Evolutionary conservation across 2,888 invertebrate genomes (phyloP).

Genomic region (Sinotaia quadrata): DNA sequence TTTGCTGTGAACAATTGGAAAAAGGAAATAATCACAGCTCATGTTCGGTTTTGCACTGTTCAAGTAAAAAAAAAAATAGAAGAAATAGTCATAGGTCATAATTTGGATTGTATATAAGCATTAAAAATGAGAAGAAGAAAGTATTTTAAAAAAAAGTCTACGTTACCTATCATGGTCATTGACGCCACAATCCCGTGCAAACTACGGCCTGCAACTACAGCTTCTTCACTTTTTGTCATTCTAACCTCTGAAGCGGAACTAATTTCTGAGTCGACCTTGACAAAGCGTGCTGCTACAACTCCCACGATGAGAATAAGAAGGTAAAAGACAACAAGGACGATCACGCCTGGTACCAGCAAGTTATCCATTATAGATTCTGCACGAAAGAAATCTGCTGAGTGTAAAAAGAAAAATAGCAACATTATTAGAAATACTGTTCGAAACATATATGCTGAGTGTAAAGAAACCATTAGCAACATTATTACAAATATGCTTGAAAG

Average conservation of each 20-base stretch:
- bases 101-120: too few relatives aligned
- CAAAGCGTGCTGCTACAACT: constrained; percentile 40
- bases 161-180: constrained; percentile 55
- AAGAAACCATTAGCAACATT: not conserved
- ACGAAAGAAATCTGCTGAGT: not conserved
- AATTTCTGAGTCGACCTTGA: constrained; percentile 30
- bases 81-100: too few relatives aligned
- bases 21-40: too few relatives aligned
- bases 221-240: constrained; percentile 35
- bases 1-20: too few relatives aligned
- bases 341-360: constrained; percentile 38
- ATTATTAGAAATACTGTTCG: not conserved
- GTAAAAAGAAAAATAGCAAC: not conserved
- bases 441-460: not conserved
- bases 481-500: not conserved
- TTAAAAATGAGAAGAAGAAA: too few relatives aligned
- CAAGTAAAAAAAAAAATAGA: too few relatives aligned
- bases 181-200: constrained; percentile 45
- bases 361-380: constrained; percentile 11
- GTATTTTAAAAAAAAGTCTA: too few relatives aligned
- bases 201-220: constrained; percentile 47
- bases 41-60: too few relatives aligned
- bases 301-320: constrained; percentile 50
- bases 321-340: constrained; percentile 50
- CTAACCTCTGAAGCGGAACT: constrained; percentile 16